Evolutionary conservation across 2,797 vertebrate genomes (phyloP), one percentile per base, ranked within the genome.

Genomic region (Diglossa cyanea): DNA sequence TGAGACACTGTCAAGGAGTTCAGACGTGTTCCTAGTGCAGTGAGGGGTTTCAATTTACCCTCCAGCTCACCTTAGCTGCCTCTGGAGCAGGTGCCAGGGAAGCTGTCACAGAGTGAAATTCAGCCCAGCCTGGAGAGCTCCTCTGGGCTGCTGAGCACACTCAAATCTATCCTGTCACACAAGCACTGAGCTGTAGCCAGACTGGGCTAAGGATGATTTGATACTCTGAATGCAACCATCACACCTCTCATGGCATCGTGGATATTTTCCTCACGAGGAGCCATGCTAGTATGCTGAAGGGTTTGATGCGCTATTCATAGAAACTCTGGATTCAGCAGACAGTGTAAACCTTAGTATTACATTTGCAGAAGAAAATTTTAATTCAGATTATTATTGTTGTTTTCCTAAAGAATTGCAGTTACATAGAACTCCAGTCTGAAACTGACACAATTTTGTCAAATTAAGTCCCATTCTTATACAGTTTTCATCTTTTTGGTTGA

Each of bases 391-490:
- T 37, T 62, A 30, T 53, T 45, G 6, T 48, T 61, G 70, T 76
- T 72, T 89, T n/a, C 58, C 48, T 62, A 30, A 87, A 75, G 37
- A 65, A 35, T 58, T 80, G 13, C 20, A 40, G n/a, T 58, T 65
- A 45, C 33, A 17, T 24, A 31, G 63, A 91, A 48, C 44, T 80
- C 10, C 17, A 13, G 21, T 19, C 50, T 88, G 51, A 91, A 88
- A 77, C 13, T 23, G 61, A 62, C 54, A 17, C 10, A 61, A 6
- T 53, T 90, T 91, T 84, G 51, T 83, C 85, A 92, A 95, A 94
- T 96, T 94, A 93, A 86, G 63, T 60, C 50, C 79, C 37, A 44
- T 19, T 93, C 61, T 89, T 63, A 60, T 21, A 21, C 15, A 51
- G 24, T 63, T 62, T 76, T 93, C 70, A 86, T 53, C 28, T 92